Evolutionary conservation across 2,888 invertebrate species (phyloP), one percentile per base, ranked within the genome.

Genomic region (Enchytraeus crypticus): DNA sequence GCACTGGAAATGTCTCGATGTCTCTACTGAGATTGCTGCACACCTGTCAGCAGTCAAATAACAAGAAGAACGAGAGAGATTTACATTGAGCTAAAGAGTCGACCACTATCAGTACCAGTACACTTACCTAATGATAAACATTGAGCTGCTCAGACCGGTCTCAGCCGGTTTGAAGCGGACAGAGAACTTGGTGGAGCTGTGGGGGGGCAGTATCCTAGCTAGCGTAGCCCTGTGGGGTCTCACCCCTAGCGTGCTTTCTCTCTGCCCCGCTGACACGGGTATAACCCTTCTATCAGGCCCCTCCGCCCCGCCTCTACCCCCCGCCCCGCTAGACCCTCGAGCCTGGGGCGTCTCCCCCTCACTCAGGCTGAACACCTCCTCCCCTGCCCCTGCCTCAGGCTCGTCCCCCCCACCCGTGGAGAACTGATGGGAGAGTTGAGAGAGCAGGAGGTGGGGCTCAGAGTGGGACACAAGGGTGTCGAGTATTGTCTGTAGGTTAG

Each of bases 171-270:
- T 72, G 71, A 83, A 83, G 34, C 80, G 80, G 18, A 81, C 70
- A 38, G 74, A 71, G 47, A 80, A 70, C 60, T 78, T 75, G 18
- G 81, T 75, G 70, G 80, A 81, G 71, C 76, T 83, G 56, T 81
- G 83, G 23, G 87, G 85, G 68, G 81, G 80, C 71, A 89, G 79
- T 65, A 86, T 72, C 64, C 84, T 75, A 8, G 84, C 81, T 21
- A 85, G 71, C 2, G 84, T 82, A 64, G 82, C 81, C 65, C 78
- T 74, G 70, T 82, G 82, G 18, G 81, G 79, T 60, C 75, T 73
- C 30, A 77, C 75, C 21, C 79, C 78, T 54, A 81, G 70, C 38
- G 67, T 71, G 53, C 72, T 72, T 66, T 82, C 81, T 51, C 82
- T 70, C 33, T 74, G 71, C 66, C 79, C 26, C 55, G 57, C 29